phyloP scores from a whole-genome alignment of 37 sponge, comb jelly and placozoan genomes.

The Theonella swinhoei region DNA sequence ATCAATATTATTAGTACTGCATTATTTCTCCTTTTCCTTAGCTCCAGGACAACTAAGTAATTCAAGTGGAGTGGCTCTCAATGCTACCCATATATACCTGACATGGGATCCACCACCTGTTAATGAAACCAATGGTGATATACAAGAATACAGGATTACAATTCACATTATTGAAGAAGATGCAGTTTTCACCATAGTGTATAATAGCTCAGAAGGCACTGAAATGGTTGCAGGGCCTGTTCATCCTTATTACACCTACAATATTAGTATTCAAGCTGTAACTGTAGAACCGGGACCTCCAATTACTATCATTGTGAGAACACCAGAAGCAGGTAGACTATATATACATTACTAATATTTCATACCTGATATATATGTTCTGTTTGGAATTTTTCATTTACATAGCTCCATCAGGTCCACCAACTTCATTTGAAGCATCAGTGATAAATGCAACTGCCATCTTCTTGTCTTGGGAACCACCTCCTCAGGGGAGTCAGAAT shows the following conservation, averaged over 20 bases:
- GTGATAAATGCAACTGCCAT: not conserved
- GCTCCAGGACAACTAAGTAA: not conserved
- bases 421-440: not conserved
- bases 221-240: slow-evolving; percentile 10
- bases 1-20: not conserved
- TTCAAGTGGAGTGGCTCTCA: not conserved
- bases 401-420: not conserved
- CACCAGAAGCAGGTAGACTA: slow-evolving; percentile 48
- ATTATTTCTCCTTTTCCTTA: too few relatives aligned
- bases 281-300: slow-evolving; percentile 37
- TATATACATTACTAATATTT: too few relatives aligned
- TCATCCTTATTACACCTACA: slow-evolving; percentile 48
- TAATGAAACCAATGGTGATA: slow-evolving; percentile 33
- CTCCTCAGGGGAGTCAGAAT: slow-evolving; percentile 1
- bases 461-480: slow-evolving; percentile 9
- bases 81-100: not conserved
- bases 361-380: too few relatives aligned
- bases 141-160: slow-evolving; percentile 27
- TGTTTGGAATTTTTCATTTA: too few relatives aligned
- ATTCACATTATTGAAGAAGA: slow-evolving; percentile 1
- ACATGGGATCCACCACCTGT: slow-evolving; percentile 5
- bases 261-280: slow-evolving; percentile 27
- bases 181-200: not conserved
- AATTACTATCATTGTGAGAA: not conserved
- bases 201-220: not conserved